phyloP scores from a whole-genome alignment of 2,888 invertebrate species.

The Acrobasis suavella region DNA sequence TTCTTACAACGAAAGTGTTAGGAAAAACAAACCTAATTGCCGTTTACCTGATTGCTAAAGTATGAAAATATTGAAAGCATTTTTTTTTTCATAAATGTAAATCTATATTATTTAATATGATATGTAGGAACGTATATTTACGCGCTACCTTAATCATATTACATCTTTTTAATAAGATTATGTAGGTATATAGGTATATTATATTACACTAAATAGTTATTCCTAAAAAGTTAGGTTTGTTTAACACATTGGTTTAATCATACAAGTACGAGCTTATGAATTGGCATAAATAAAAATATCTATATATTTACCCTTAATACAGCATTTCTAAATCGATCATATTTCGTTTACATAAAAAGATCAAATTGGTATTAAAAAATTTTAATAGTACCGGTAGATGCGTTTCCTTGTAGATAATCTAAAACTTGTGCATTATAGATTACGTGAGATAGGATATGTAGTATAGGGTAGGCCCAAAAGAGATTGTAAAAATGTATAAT shows the following conservation, averaged over 20 bases:
- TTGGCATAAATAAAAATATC: background rate
- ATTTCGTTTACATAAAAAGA: background rate
- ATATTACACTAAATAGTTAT: too few relatives aligned
- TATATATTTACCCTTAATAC: background rate
- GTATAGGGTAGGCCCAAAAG: constrained; percentile 51
- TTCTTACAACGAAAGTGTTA: constrained; percentile 2
- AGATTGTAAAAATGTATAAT: constrained; percentile 80
- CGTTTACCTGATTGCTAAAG: background rate
- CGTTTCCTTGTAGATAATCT: constrained; percentile 30
- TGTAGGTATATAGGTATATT: too few relatives aligned
- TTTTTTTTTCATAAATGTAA: background rate
- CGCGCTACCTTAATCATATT: too few relatives aligned
- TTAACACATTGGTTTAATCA: too few relatives aligned
- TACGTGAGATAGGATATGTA: constrained; percentile 39
- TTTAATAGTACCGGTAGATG: constrained; percentile 29
- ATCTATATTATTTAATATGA: too few relatives aligned
- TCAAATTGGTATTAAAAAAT: constrained; percentile 3
- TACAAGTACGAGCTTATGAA: too few relatives aligned
- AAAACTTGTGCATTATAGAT: constrained; percentile 38
- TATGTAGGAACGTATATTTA: background rate
- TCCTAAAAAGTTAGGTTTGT: too few relatives aligned
- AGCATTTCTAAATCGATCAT: constrained; percentile 15
- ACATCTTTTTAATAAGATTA: too few relatives aligned
- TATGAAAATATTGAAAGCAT: background rate
- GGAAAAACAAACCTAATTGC: background rate